Conservation (phyloP, 2,797 vertebrate genomes). For the Rhadinocentrus ornatus region DNA sequence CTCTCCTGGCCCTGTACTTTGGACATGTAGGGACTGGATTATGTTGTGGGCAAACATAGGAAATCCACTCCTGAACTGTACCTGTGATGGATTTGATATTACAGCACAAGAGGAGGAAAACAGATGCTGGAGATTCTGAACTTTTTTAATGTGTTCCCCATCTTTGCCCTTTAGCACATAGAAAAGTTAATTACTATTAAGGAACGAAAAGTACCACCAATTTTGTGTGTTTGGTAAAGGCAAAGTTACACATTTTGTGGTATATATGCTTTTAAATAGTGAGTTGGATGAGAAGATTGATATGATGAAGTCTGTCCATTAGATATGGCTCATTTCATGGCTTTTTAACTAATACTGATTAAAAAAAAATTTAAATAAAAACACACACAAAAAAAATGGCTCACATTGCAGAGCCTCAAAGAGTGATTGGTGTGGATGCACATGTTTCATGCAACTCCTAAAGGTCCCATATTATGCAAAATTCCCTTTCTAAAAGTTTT, state of each 20-base stretch:
- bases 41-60: slow-evolving; percentile 26
- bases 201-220: slow-evolving; percentile 19
- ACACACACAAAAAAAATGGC: background rate
- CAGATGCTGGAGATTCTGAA: slow-evolving; percentile 29
- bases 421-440: background rate
- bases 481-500: too few relatives aligned
- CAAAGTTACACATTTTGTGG: slow-evolving; percentile 20
- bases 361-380: background rate
- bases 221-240: slow-evolving; percentile 25
- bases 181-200: slow-evolving; percentile 23
- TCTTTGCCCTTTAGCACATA: slow-evolving; percentile 26
- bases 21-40: slow-evolving; percentile 47
- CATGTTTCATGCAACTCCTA: too few relatives aligned
- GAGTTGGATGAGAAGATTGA: slow-evolving; percentile 8
- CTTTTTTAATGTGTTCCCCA: slow-evolving; percentile 31
- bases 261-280: slow-evolving; percentile 10
- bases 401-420: background rate
- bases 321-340: background rate
- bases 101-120: slow-evolving; percentile 43
- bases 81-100: slow-evolving; percentile 49
- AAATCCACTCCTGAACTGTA: slow-evolving; percentile 37
- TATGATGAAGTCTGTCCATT: background rate
- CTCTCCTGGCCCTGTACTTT: slow-evolving; percentile 36
- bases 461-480: too few relatives aligned
- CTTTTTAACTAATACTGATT: background rate